Conservation (phyloP, 2,113 vertebrate species). For the Ceyx melanurus region DNA sequence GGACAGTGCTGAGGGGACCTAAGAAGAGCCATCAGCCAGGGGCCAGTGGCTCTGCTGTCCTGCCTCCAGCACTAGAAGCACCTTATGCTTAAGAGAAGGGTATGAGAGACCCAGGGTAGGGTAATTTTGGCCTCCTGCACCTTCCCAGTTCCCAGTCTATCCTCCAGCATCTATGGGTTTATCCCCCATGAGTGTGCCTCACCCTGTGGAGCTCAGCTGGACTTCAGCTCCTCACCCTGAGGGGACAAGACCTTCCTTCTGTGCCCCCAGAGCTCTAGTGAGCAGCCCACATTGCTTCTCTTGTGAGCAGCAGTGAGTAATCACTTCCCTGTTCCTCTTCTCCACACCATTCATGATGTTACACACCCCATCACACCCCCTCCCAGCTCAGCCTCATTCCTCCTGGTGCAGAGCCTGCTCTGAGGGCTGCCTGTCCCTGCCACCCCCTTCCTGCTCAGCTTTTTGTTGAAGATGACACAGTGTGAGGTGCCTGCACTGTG, state of each 20-base stretch:
- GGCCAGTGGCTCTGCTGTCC: background rate
- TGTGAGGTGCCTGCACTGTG: background rate
- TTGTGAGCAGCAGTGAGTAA: background rate
- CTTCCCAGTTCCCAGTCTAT: background rate
- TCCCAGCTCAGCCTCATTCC: background rate
- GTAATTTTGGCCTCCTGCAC: background rate
- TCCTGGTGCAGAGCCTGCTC: background rate
- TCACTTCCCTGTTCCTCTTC: background rate
- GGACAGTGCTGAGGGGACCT: background rate
- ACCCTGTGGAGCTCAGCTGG: background rate
- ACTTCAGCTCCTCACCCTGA: background rate
- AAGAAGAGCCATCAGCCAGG: rapidly evolving
- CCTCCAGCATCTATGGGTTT: background rate
- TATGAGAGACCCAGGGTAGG: background rate
- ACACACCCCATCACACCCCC: background rate
- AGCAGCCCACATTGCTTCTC: background rate
- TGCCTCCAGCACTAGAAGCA: background rate
- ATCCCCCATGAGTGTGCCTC: background rate
- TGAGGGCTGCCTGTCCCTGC: background rate
- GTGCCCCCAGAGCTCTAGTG: background rate
- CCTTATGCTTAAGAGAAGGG: background rate
- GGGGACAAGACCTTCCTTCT: background rate
- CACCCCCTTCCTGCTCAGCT: background rate
- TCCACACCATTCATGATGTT: background rate
- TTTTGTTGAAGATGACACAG: background rate